A percentile compares a stretch with the other conserved stretches of the same genome.
Evolutionary conservation across 2,113 vertebrate genomes (phyloP).

Genomic region (Mirounga angustirostris): DNA sequence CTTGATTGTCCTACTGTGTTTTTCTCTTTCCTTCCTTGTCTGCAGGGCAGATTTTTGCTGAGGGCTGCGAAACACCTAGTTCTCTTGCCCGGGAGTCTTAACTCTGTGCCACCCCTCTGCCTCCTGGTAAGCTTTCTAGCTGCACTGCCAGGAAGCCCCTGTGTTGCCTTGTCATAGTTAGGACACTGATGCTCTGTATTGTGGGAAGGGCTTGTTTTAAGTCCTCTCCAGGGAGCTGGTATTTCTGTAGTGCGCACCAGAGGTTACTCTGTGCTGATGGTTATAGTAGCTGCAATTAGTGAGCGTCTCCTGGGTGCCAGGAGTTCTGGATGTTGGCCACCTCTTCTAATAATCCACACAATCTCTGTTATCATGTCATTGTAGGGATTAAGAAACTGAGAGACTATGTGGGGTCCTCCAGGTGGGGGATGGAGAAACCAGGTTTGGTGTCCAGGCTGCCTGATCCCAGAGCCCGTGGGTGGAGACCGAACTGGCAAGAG

Average conservation of each 20-base stretch:
- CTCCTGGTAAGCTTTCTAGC: too few relatives aligned
- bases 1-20: neutral
- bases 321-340: neutral
- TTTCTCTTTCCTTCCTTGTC: neutral
- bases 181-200: neutral
- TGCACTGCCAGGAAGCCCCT: neutral
- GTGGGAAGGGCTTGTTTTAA: neutral
- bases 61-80: fast-evolving
- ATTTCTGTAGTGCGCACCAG: fast-evolving
- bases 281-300: fast-evolving
- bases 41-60: fast-evolving
- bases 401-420: neutral
- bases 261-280: neutral
- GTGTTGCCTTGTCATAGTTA: neutral
- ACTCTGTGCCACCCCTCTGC: fast-evolving
- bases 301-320: neutral
- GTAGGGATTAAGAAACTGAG: neutral
- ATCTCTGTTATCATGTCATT: fast-evolving
- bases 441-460: neutral
- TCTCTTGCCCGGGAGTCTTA: fast-evolving
- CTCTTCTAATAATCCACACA: neutral
- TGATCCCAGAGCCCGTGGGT: neutral
- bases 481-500: neutral
- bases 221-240: neutral
- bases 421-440: neutral